Percentiles rank a stretch among this genome's conserved stretches.
Evolutionary conservation across 2,797 vertebrate genomes (phyloP).

Genomic region (Tiaroga cobitis): DNA sequence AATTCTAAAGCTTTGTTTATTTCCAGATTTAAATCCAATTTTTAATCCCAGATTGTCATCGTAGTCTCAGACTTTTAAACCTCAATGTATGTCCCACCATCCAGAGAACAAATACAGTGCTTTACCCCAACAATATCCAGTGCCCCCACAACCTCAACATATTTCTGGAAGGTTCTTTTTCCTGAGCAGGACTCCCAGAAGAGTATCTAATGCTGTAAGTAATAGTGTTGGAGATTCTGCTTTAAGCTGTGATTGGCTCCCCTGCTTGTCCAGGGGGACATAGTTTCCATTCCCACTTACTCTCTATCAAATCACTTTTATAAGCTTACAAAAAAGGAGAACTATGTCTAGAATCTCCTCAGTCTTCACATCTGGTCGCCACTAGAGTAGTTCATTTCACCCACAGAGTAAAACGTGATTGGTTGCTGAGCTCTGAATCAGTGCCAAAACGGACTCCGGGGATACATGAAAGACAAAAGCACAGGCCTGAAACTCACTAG

Average conservation of each 20-base stretch:
- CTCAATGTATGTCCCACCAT: conserved; percentile 1
- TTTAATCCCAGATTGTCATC: background rate
- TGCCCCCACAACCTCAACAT: conserved; percentile 41
- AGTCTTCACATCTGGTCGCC: conserved; percentile 54
- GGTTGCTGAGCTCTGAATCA: conserved; percentile 50
- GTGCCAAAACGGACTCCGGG: conserved; percentile 38
- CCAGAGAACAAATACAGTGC: conserved; percentile 22
- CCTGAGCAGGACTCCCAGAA: conserved; percentile 56
- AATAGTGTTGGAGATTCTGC: conserved; percentile 62
- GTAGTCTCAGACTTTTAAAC: background rate
- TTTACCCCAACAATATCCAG: conserved; percentile 46
- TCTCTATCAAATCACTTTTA: conserved; percentile 72
- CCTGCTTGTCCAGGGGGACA: conserved; percentile 67
- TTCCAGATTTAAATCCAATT: background rate
- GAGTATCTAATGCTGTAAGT: conserved; percentile 65
- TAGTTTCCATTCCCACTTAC: conserved; percentile 70
- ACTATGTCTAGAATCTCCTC: conserved; percentile 54
- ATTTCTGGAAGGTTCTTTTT: conserved; percentile 50
- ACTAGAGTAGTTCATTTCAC: conserved; percentile 59
- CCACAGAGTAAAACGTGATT: conserved; percentile 46
- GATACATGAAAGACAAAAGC: conserved; percentile 40
- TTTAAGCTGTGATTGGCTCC: conserved; percentile 70
- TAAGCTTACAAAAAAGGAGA: conserved; percentile 64
- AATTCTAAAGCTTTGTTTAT: too few species aligned
- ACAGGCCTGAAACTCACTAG: conserved; percentile 30